Percentiles rank a stretch among this genome's conserved stretches.
These are phyloP conservation scores for Anagrus nilaparvatae DNA, from an alignment of 1,140 invertebrate species.

Conservation along the genomic window DNA sequence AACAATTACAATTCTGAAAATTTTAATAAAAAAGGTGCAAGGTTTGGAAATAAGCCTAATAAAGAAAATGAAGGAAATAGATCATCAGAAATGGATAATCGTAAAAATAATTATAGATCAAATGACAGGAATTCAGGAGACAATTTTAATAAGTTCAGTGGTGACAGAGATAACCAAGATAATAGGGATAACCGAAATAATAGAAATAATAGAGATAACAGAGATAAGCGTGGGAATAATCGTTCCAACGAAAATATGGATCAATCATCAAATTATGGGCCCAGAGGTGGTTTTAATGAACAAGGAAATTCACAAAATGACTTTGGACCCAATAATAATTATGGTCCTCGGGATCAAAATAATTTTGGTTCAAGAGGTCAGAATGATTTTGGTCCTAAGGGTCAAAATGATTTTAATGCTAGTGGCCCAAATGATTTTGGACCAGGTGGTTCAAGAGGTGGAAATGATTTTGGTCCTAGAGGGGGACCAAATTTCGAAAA, in stretches of 20 bases:
- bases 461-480: slow-evolving; percentile 11
- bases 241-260: background rate
- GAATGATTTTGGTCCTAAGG: slow-evolving; percentile 12
- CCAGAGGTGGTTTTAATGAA: background rate
- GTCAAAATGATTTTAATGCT: slow-evolving; percentile 18
- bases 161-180: slow-evolving; percentile 3
- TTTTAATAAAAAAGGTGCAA: slow-evolving; percentile 10
- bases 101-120: background rate
- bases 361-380: slow-evolving; percentile 14
- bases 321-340: background rate
- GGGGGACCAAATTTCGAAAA: slow-evolving; percentile 8
- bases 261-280: background rate
- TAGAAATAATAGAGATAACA: slow-evolving; percentile 21
- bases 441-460: slow-evolving; percentile 15
- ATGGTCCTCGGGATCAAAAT: slow-evolving; percentile 11
- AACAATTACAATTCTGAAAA: background rate
- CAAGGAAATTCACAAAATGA: slow-evolving; percentile 1
- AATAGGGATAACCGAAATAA: slow-evolving; percentile 14
- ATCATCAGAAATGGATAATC: background rate
- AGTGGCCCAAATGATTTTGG: slow-evolving; percentile 15
- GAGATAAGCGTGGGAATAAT: too few relatives aligned
- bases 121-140: slow-evolving; percentile 4
- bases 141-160: slow-evolving; percentile 8
- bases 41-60: background rate
- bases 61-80: background rate